These are phyloP conservation scores for Pocillopora meandrina DNA, from an alignment of 92 coral and sea anemone genomes.

Conservation along the genomic window DNA sequence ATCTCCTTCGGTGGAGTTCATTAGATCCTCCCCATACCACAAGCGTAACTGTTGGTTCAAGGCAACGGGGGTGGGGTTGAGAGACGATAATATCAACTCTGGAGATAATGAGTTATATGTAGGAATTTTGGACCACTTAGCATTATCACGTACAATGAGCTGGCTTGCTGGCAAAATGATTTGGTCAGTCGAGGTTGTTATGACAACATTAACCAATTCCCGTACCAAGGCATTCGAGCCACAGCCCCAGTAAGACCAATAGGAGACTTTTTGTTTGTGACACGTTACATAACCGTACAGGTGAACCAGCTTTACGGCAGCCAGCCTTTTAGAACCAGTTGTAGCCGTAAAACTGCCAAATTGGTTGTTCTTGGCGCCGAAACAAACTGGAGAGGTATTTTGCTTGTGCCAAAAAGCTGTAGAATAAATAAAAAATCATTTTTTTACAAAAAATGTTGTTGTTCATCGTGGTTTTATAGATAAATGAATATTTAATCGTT, in stretches of 20 bases:
- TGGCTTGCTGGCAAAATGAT: not conserved
- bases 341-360: not conserved
- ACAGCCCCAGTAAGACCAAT: constrained; percentile 31
- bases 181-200: not conserved
- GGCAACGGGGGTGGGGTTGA: not conserved
- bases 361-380: not conserved
- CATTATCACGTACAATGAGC: not conserved
- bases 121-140: constrained; percentile 7
- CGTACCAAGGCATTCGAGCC: not conserved
- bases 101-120: constrained; percentile 13
- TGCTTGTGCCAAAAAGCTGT: not conserved
- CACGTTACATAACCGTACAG: constrained; percentile 10
- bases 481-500: too few relatives aligned
- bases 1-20: not conserved
- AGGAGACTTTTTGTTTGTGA: not conserved
- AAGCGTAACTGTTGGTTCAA: not conserved
- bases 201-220: not conserved
- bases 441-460: too few relatives aligned
- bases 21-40: constrained; percentile 16
- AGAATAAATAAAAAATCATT: not conserved
- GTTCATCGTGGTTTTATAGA: too few relatives aligned
- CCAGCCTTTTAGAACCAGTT: not conserved
- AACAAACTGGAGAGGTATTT: not conserved
- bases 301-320: constrained; percentile 1
- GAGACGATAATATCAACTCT: not conserved